Conservation (phyloP, 2,797 vertebrate species). For the Rhynchotus rufescens region DNA sequence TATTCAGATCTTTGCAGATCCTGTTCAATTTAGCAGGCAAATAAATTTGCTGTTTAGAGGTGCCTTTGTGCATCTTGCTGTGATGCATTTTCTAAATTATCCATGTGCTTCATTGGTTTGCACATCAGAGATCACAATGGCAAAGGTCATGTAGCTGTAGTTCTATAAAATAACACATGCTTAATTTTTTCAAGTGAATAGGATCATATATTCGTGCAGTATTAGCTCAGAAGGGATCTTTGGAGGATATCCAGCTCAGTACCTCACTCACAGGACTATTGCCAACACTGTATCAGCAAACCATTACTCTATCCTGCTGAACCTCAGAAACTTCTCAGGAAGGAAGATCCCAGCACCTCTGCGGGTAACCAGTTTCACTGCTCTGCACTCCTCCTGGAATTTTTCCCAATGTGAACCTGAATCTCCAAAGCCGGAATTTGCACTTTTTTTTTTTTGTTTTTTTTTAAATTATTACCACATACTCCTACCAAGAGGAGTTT, state of each 20-base stretch:
- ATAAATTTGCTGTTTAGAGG: background rate
- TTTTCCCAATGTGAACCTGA: background rate
- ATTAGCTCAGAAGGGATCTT: background rate
- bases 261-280: background rate
- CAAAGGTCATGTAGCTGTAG: background rate
- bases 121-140: background rate
- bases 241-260: background rate
- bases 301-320: background rate
- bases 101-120: background rate
- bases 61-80: background rate
- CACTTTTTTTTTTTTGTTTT: background rate
- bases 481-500: background rate
- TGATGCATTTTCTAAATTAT: background rate
- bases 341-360: background rate
- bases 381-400: background rate
- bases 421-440: background rate
- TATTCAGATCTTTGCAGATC: background rate
- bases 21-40: background rate
- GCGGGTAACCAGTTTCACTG: background rate
- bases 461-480: background rate
- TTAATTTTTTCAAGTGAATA: background rate
- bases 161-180: background rate
- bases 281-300: background rate
- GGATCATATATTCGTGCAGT: background rate
- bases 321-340: background rate